Evolutionary conservation across 2,888 invertebrate genomes (phyloP), one percentile per base, ranked within the genome.

Genomic region (Platerodrilus igneus): DNA sequence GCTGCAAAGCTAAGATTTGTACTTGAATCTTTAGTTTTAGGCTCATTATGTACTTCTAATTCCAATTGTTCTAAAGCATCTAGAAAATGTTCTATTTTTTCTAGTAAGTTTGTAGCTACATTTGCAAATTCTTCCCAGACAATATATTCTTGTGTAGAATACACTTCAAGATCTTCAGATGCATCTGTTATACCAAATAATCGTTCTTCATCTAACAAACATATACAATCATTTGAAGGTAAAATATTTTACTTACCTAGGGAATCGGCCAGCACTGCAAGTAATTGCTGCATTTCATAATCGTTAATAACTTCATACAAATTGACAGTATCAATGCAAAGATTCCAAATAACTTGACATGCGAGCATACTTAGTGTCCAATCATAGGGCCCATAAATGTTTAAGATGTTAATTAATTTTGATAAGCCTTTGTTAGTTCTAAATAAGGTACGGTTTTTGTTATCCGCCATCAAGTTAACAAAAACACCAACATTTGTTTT

Each of bases 401-500:
- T 69, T 33, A 84, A 57, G 32, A 81, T 72, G 22, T 71, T 68
- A 4, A 78, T 67, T 35, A 75, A 53, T 53, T 74, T 66, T 11
- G 65, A 55, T n/a, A 76, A 68, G 1, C 78, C 79, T 29, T 68
- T 67, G 7, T 70, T 58, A 36, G 72, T 69, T 52, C 74, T 68
- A 32, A 79, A 74, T 16, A 74, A 68, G 15, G 65, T 58, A 26
- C 79, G 66, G 41, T 75, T 74, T 49, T 74, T 73, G 50, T 70
- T 70, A 48, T 75, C 78, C 7, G 78, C 74, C 60, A 78, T 78
- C 55, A 90, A 76, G 71, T 90, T 90, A 11, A 90, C 87, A 31
- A 90, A 73, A 21, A 90, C 86, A 2, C 90, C 90, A 38, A 85
- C 82, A 2, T 86, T 81, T 4, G 87, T 83, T 59, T 82, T 82